Conservation (phyloP, 2,797 vertebrate genomes). For the Pangasius macronema region DNA sequence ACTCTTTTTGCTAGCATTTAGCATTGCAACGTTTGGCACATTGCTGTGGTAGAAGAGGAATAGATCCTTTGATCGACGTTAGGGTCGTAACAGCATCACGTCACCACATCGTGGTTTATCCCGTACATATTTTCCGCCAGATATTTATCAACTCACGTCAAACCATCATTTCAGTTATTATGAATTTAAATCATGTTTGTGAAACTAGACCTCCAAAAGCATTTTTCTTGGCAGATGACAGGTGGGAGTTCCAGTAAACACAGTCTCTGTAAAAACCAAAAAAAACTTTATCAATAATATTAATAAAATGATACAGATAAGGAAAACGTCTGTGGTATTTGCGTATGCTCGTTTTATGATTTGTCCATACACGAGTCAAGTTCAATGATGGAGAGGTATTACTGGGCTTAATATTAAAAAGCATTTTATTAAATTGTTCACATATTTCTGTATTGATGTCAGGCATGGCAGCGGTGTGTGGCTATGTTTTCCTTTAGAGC, state of each 20-base stretch:
- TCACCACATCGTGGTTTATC: too few species aligned
- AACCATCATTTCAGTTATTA: background rate
- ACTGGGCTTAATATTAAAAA: background rate
- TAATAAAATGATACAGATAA: background rate
- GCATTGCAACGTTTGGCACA: too few species aligned
- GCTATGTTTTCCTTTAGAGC: background rate
- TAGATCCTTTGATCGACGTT: too few species aligned
- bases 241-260: too few species aligned
- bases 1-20: too few species aligned
- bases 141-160: background rate
- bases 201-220: background rate
- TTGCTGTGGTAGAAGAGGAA: too few species aligned
- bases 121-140: too few species aligned
- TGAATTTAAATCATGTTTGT: background rate
- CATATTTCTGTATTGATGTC: background rate
- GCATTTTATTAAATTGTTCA: background rate
- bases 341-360: background rate
- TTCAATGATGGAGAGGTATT: background rate
- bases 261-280: background rate
- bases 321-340: background rate
- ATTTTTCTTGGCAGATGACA: background rate
- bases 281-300: background rate
- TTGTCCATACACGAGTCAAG: background rate
- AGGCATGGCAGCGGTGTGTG: background rate
- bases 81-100: too few species aligned